These are phyloP conservation scores for Drosophila fuyamai DNA, from an alignment of 1,140 invertebrate genomes.

Conservation along the genomic window DNA sequence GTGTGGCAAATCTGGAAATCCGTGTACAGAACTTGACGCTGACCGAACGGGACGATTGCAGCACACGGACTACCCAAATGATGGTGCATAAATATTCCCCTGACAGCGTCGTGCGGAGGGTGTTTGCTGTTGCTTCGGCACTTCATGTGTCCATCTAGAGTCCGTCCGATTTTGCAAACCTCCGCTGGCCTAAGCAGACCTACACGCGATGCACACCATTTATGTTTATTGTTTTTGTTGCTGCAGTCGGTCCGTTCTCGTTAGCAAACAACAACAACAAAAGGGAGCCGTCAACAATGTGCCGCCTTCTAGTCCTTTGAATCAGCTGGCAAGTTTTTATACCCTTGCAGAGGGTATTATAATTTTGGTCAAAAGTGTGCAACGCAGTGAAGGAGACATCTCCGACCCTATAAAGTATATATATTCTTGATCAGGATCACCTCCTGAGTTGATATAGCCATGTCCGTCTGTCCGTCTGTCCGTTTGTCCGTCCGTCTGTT, in stretches of 20 bases:
- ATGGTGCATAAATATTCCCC: constrained; percentile 40
- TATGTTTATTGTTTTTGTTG: constrained; percentile 30
- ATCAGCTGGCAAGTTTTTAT: constrained; percentile 16
- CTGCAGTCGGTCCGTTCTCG: constrained; percentile 8
- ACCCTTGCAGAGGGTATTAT: too few relatives aligned
- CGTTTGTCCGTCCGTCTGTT: too few relatives aligned
- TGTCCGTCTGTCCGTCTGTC: too few relatives aligned
- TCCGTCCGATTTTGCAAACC: not conserved
- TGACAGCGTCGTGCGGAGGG: constrained; percentile 24
- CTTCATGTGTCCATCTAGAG: constrained; percentile 59
- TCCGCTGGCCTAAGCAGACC: constrained; percentile 13
- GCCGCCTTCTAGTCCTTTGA: constrained; percentile 13
- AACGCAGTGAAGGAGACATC: too few relatives aligned
- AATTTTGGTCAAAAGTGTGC: too few relatives aligned
- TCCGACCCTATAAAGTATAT: too few relatives aligned
- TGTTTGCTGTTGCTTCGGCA: constrained; percentile 46
- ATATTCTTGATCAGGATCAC: too few relatives aligned
- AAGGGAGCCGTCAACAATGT: constrained; percentile 5
- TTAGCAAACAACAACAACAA: constrained; percentile 31
- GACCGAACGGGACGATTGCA: constrained; percentile 14
- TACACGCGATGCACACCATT: constrained; percentile 45
- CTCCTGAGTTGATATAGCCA: too few relatives aligned
- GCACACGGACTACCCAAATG: constrained; percentile 17
- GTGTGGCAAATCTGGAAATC: not conserved
- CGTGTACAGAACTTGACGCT: too few relatives aligned